These are phyloP conservation scores for Augochlora pura DNA, from an alignment of 1,140 invertebrate genomes.

Conservation along the genomic window DNA sequence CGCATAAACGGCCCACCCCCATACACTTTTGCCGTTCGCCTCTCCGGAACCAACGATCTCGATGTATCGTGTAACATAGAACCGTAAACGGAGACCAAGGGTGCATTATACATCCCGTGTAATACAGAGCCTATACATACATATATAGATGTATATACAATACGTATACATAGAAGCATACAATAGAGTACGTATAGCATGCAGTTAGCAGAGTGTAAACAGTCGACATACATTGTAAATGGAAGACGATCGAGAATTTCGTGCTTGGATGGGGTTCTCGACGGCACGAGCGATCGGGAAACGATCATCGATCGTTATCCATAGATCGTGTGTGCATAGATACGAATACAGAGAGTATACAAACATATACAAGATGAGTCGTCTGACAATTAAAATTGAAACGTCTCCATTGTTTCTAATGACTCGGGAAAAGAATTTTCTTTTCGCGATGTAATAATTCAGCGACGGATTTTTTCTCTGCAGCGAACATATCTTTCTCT, in stretches of 20 bases:
- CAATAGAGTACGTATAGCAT: conserved; percentile 76
- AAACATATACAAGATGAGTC: conserved; percentile 32
- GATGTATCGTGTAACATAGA: conserved; percentile 57
- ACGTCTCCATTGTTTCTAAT: too few species aligned
- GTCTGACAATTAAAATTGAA: not conserved
- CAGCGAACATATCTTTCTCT: too few species aligned
- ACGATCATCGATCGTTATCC: conserved; percentile 43
- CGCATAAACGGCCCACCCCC: too few species aligned
- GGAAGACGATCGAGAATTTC: conserved; percentile 30
- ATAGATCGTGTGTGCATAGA: conserved; percentile 36
- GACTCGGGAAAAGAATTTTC: too few species aligned
- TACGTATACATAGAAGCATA: conserved; percentile 51
- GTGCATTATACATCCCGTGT: conserved; percentile 59
- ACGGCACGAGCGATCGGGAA: conserved; percentile 39
- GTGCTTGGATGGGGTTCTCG: conserved; percentile 13
- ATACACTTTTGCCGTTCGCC: conserved; percentile 12
- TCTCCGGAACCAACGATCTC: conserved; percentile 46
- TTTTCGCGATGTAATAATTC: too few species aligned
- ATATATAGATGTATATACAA: not conserved
- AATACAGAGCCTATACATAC: conserved; percentile 34
- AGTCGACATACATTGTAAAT: conserved; percentile 43
- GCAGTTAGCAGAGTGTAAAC: conserved; percentile 74
- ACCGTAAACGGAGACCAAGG: conserved; percentile 37
- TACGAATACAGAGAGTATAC: conserved; percentile 26
- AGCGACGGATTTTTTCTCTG: too few species aligned